Evolutionary conservation across 2,113 vertebrate genomes (phyloP).

Genomic region (Heterotis niloticus): DNA sequence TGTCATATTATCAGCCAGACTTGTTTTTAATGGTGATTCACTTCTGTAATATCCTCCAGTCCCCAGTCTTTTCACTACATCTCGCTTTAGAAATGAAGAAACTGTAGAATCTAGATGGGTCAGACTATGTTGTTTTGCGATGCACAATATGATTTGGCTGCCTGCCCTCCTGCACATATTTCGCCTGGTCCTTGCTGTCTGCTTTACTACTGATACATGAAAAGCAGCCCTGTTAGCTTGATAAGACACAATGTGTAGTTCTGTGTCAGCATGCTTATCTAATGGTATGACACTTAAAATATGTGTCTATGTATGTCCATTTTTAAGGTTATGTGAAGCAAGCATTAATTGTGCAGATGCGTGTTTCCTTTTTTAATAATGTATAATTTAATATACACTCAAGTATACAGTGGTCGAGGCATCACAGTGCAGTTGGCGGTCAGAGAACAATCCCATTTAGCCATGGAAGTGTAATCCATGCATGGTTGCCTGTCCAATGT

Average conservation of each 20-base stretch:
- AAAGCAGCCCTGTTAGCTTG: not conserved
- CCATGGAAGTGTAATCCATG: constrained; percentile 52
- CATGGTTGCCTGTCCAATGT: constrained; percentile 33
- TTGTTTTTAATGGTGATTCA: not conserved
- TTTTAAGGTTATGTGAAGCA: not conserved
- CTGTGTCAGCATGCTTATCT: no score
- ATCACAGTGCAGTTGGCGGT: constrained; percentile 35
- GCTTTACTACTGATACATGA: not conserved
- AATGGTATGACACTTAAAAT: not conserved
- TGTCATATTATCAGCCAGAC: not conserved
- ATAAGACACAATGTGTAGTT: not conserved
- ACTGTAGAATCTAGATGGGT: not conserved
- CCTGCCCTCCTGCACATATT: not conserved
- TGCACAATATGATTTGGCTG: not conserved
- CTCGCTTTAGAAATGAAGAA: not conserved
- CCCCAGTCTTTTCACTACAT: not conserved
- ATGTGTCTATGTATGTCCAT: constrained; percentile 18
- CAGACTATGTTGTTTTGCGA: not conserved
- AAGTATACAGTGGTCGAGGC: not conserved
- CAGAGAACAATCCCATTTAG: constrained; percentile 49
- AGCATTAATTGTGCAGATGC: not conserved
- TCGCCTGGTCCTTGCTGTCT: not conserved
- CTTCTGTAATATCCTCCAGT: not conserved
- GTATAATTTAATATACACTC: not conserved
- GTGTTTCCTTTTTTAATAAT: not conserved